Percentiles rank a stretch among this genome's conserved stretches.
Conservation (phyloP, 2,888 invertebrate species). For the Galeruca laticollis region DNA sequence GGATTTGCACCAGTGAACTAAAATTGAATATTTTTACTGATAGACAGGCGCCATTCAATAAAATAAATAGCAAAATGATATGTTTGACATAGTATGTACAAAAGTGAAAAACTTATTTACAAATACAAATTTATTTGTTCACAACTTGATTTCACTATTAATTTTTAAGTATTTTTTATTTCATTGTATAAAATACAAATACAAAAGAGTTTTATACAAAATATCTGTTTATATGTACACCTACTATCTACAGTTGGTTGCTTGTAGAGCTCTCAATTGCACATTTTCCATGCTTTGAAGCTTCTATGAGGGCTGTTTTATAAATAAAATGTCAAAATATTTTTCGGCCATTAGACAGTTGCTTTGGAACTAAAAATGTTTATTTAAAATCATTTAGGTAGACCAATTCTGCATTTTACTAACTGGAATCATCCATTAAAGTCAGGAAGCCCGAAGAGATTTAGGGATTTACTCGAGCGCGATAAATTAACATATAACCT, state of each 20-base stretch:
- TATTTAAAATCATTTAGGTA: too few relatives aligned
- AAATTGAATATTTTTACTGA: conserved; percentile 29
- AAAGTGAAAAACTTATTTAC: conserved; percentile 42
- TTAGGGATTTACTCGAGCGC: too few relatives aligned
- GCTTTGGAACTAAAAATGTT: too few relatives aligned
- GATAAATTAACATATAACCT: too few relatives aligned
- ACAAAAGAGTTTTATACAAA: conserved; percentile 46
- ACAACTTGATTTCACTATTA: conserved; percentile 34
- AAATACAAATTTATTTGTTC: conserved; percentile 40
- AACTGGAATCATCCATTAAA: too few relatives aligned
- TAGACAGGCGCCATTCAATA: conserved; percentile 29
- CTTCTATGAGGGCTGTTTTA: conserved; percentile 29
- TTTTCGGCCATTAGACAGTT: neutral
- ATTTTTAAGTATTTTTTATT: conserved; percentile 39
- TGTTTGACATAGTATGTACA: conserved; percentile 51
- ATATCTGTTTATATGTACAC: conserved; percentile 46
- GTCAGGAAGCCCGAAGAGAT: too few relatives aligned
- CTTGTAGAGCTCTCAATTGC: conserved; percentile 53
- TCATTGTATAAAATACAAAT: conserved; percentile 44
- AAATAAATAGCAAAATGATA: conserved; percentile 51
- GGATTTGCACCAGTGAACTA: too few relatives aligned
- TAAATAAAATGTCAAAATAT: neutral
- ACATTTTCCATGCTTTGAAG: conserved; percentile 51
- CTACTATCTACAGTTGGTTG: conserved; percentile 49
- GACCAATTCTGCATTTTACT: too few relatives aligned